A percentile compares a stretch with the other conserved stretches of the same genome.
These are phyloP conservation scores for Phalloptychus januarius DNA, from an alignment of 2,797 vertebrate species.

Conservation along the genomic window DNA sequence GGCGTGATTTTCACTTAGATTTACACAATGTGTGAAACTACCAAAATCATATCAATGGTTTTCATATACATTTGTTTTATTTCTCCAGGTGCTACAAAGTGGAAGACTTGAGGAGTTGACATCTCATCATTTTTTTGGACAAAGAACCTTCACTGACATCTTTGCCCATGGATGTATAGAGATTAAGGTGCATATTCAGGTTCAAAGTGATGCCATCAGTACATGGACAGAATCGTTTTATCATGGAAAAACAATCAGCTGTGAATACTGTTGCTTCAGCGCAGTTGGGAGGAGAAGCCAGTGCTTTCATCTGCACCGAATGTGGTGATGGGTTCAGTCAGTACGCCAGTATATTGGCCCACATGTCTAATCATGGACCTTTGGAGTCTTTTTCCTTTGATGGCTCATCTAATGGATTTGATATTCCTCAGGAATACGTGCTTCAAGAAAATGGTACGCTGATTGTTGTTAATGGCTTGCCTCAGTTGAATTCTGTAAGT, in stretches of 20 bases:
- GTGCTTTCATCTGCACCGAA: constrained; percentile 85
- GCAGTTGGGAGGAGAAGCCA: constrained; percentile 63
- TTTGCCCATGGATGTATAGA: constrained; percentile 28
- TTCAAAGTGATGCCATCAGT: constrained; percentile 67
- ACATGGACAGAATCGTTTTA: constrained; percentile 57
- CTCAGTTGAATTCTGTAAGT: constrained; percentile 55
- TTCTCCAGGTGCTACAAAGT: constrained; percentile 53
- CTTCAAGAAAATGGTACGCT: constrained; percentile 86
- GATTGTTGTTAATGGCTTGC: constrained; percentile 75
- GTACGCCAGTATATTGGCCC: constrained; percentile 77
- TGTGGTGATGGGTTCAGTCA: constrained; percentile 85
- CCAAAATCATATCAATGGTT: constrained; percentile 7
- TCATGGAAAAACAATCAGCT: constrained; percentile 76
- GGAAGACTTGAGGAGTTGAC: constrained; percentile 27
- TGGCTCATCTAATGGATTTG: constrained; percentile 79
- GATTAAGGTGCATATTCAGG: constrained; percentile 4
- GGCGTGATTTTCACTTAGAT: not conserved
- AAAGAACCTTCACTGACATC: constrained; percentile 9
- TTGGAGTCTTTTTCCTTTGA: constrained; percentile 79
- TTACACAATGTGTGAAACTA: constrained; percentile 7
- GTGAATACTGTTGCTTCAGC: constrained; percentile 56
- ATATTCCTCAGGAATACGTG: constrained; percentile 82
- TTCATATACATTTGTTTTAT: constrained; percentile 19
- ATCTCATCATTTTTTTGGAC: constrained; percentile 5
- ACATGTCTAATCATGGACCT: constrained; percentile 82